A percentile compares a stretch with the other conserved stretches of the same genome.
Evolutionary conservation across 2,797 vertebrate genomes (phyloP).

Genomic region (Taeniopygia guttata): DNA sequence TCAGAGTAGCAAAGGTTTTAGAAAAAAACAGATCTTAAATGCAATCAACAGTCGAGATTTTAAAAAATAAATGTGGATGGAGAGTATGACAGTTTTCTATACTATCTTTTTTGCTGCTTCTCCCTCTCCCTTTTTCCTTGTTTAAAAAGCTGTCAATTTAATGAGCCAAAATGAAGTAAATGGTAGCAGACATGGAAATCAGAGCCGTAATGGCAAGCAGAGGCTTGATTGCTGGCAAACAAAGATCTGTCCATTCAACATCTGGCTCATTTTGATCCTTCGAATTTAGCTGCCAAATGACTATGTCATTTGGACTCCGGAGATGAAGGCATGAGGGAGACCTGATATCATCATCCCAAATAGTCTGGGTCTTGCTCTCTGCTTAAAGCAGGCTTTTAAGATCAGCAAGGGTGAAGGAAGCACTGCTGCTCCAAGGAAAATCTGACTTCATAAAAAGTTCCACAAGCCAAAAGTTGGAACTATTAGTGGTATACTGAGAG

Average conservation of each 20-base stretch:
- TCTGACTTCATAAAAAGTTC: not conserved
- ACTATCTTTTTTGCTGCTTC: not conserved
- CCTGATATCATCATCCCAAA: constrained; percentile 18
- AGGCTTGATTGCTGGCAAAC: not conserved
- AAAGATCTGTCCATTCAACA: not conserved
- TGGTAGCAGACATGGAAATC: not conserved
- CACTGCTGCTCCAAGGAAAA: not conserved
- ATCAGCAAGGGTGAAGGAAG: not conserved
- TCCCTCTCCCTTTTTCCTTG: not conserved
- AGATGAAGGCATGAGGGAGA: not conserved
- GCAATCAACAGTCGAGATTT: not conserved
- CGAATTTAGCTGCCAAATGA: not conserved
- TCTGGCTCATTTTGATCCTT: not conserved
- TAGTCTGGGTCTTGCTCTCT: not conserved
- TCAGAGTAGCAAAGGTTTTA: not conserved
- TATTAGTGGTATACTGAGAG: not conserved
- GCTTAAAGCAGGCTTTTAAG: not conserved
- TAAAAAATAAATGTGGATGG: not conserved
- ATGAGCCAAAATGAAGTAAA: constrained; percentile 5
- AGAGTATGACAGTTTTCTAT: not conserved
- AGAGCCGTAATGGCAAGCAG: not conserved
- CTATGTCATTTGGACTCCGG: not conserved
- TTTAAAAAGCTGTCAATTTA: constrained; percentile 20
- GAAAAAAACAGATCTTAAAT: not conserved
- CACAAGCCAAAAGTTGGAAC: not conserved